Percentiles rank a stretch among this genome's conserved stretches.
Conservation (phyloP, 2,888 invertebrate genomes). For the Tachina grossa region DNA sequence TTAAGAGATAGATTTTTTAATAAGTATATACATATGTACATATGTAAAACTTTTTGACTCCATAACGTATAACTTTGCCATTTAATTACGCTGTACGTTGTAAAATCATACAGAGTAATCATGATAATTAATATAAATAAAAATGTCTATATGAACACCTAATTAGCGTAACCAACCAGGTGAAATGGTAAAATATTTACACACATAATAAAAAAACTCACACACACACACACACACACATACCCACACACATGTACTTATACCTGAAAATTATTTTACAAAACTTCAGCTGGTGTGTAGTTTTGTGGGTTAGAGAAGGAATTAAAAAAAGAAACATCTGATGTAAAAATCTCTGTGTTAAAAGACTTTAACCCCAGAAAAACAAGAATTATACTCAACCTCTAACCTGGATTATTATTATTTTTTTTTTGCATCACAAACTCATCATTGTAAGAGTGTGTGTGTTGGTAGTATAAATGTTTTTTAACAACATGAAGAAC, state of each 20-base stretch:
- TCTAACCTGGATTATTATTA: constrained; percentile 41
- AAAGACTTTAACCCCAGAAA: constrained; percentile 56
- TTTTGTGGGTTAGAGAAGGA: constrained; percentile 3
- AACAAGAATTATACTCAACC: constrained; percentile 31
- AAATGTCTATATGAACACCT: constrained; percentile 66
- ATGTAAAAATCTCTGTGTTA: constrained; percentile 66
- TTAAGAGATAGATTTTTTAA: neutral
- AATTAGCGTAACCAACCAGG: constrained; percentile 70
- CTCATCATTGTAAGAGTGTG: constrained; percentile 20
- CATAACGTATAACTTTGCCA: neutral
- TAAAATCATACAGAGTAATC: no score
- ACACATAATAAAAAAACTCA: constrained; percentile 19
- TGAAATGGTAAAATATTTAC: constrained; percentile 66
- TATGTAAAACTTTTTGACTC: neutral
- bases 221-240: constrained; percentile 1
- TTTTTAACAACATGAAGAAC: constrained; percentile 9
- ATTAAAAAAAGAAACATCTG: constrained; percentile 17
- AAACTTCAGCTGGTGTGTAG: constrained; percentile 47
- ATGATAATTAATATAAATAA: constrained; percentile 39
- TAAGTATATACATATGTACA: neutral
- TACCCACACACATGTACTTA: neutral
- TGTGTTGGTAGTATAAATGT: constrained; percentile 32
- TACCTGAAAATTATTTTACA: constrained; percentile 59
- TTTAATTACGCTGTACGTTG: constrained; percentile 9
- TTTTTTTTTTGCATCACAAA: constrained; percentile 35